A percentile compares a stretch with the other conserved stretches of the same genome.
Conservation (phyloP, 2,797 vertebrate species). For the Mormyrus proboscirostris region DNA sequence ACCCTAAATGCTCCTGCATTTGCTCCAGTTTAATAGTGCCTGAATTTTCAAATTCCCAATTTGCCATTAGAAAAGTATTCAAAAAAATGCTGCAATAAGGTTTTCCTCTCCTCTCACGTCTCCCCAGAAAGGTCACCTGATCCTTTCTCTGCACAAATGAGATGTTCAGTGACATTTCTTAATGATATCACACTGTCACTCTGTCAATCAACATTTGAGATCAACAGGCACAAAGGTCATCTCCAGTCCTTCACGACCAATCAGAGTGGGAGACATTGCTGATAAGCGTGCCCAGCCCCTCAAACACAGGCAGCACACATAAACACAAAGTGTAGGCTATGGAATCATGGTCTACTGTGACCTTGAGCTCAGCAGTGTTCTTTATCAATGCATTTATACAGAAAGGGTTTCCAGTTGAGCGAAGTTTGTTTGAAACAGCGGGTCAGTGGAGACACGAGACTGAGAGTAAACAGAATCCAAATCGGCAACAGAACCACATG, state of each 20-base stretch:
- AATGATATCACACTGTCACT: not conserved
- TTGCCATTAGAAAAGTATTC: not conserved
- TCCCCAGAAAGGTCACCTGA: not conserved
- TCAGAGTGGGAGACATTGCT: not conserved
- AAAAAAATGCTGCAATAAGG: not conserved
- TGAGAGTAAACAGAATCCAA: not conserved
- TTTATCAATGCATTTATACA: not conserved
- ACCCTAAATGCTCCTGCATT: not conserved
- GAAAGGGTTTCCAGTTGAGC: not conserved
- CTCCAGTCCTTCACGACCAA: not conserved
- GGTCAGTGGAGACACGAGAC: not conserved
- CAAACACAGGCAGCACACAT: not conserved
- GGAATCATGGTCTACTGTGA: not conserved
- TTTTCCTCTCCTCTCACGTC: not conserved
- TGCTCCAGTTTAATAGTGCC: not conserved
- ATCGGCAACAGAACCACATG: not conserved
- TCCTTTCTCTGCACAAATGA: slow-evolving; percentile 5
- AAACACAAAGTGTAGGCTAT: not conserved
- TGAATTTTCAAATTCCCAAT: not conserved
- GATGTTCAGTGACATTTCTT: not conserved
- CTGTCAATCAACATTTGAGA: not conserved
- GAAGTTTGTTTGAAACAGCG: not conserved
- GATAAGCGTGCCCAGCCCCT: not conserved
- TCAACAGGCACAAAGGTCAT: not conserved
- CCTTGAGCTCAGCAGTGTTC: not conserved